Evolutionary conservation across 2,797 vertebrate species (phyloP), one percentile per base, ranked within the genome.

Genomic region (Crenichthys baileyi): DNA sequence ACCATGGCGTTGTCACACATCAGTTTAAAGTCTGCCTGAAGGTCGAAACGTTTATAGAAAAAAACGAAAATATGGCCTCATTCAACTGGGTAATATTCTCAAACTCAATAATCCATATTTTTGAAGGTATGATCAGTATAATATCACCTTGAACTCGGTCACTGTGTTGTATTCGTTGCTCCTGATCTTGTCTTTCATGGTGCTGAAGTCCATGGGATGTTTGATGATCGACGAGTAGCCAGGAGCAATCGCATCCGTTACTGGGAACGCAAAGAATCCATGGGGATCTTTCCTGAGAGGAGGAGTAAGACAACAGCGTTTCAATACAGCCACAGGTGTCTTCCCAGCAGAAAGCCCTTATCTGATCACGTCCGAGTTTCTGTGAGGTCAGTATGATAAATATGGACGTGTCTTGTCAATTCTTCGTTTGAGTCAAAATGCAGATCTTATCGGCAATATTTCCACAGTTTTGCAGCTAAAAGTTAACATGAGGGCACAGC

Each of bases 1-100:
- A 98, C 97, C 97, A 98, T 99, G 55, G 98, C 98, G 39, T 99
- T 99, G 89, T 99, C 98, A 90, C 98, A 99, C 98, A 99, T 99
- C 89, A 99, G 95, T 90, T 99, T 99, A 94, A 99, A 99, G 92
- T 99, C 98, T 46, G 96, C 98, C 98, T 99, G 92, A 71, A 85
- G 41, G 51, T 88, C 36, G 89, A 93, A 87, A 84, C 63, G 29
- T 29, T 26, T 80, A 78, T 8, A 78, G 65, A 74, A 31, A 22
- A 15, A 4, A 46, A 7, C 26, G 0, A 15, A 26, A 13, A 26
- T 8, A 26, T 13, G 5, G 44, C 5, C 12, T 71, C 39, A 24
- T 36, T 48, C 22, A 24, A 24, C 15, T 50, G n/a, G 18, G 18
- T 50, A 15, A 60, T 13, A 8, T 11, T 55, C 11, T 65, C 26